Conservation (phyloP, 2,888 invertebrate species). For the Rhopalosiphum nymphaeae region DNA sequence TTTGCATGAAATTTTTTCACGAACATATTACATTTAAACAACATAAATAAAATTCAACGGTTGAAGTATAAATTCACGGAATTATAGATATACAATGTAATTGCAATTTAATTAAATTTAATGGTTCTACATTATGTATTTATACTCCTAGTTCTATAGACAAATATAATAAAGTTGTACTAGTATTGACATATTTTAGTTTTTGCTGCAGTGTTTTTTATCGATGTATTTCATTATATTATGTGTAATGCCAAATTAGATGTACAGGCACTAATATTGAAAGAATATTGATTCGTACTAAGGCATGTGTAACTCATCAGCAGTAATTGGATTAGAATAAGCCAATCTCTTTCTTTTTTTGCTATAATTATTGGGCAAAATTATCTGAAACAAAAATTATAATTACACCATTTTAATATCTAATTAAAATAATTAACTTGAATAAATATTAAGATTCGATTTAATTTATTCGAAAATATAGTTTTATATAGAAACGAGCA, state of each 20-base stretch:
- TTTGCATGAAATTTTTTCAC: background rate
- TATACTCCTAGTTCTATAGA: background rate
- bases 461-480: background rate
- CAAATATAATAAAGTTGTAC: background rate
- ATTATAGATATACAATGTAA: background rate
- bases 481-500: background rate
- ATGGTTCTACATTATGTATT: background rate
- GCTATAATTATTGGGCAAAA: constrained; percentile 40
- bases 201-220: background rate
- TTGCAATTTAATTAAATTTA: background rate
- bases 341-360: constrained; percentile 20
- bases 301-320: background rate
- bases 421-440: background rate
- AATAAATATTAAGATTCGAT: background rate
- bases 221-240: background rate
- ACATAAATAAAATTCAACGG: background rate
- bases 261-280: constrained; percentile 16
- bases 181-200: background rate
- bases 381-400: constrained; percentile 42
- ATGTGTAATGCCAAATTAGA: background rate
- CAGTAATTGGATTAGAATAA: background rate
- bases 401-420: background rate
- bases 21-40: background rate
- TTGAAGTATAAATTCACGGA: background rate
- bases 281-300: background rate